Percentiles rank a stretch among this genome's conserved stretches.
phyloP scores from a whole-genome alignment of 2,888 invertebrate genomes.

The Halocaridina rubra region DNA sequence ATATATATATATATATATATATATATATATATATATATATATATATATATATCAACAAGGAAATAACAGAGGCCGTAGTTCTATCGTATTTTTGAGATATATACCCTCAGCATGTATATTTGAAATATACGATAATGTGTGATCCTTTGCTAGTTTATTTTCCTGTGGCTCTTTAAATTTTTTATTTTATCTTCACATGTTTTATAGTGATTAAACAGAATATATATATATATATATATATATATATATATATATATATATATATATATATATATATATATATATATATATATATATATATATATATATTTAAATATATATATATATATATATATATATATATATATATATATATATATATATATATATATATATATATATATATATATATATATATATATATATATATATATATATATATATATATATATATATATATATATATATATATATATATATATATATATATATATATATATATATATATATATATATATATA shows the following conservation, averaged over 20 bases:
- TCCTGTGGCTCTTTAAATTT: no score
- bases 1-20: slow-evolving; percentile 43
- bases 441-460: slow-evolving; percentile 38
- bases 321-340: slow-evolving; percentile 48
- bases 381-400: slow-evolving; percentile 50
- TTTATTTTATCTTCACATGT: no score
- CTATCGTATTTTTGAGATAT: no score
- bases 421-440: slow-evolving; percentile 45
- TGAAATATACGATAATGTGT: no score
- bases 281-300: slow-evolving; percentile 37
- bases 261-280: slow-evolving; percentile 44
- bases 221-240: not conserved
- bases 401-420: slow-evolving; percentile 50
- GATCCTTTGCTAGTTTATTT: no score
- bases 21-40: slow-evolving; percentile 38
- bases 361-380: slow-evolving; percentile 50
- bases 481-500: slow-evolving; percentile 22
- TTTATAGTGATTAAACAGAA: no score
- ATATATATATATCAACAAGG: slow-evolving; percentile 35
- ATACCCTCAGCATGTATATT: no score
- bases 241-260: slow-evolving; percentile 13
- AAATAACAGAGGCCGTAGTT: no score
- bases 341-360: slow-evolving; percentile 48
- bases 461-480: slow-evolving; percentile 38
- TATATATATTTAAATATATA: slow-evolving; percentile 41